A percentile compares a stretch with the other conserved stretches of the same genome.
These are phyloP conservation scores for Brachyistius frenatus DNA, from an alignment of 2,113 vertebrate species.

Conservation along the genomic window DNA sequence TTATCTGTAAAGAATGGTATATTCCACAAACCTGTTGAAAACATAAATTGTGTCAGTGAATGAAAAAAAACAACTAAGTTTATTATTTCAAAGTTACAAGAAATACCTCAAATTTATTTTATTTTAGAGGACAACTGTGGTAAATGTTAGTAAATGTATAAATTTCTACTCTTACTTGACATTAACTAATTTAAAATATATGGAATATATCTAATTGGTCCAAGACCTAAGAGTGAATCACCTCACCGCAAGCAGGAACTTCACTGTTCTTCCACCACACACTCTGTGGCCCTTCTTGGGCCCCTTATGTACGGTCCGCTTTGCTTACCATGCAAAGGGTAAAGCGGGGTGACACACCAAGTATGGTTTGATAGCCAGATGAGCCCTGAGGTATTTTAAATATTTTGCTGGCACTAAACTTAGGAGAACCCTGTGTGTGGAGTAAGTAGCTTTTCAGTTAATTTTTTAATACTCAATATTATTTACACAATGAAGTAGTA, in stretches of 20 bases:
- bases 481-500: background rate
- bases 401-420: constrained; percentile 30
- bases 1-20: constrained; percentile 26
- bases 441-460: background rate
- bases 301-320: constrained; percentile 54
- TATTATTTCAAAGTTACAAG: no score
- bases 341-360: constrained; percentile 25
- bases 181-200: background rate
- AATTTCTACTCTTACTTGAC: background rate
- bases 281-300: background rate
- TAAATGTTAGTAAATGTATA: no score
- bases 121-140: no score
- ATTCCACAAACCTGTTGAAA: constrained; percentile 51
- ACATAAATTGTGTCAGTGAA: background rate
- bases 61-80: background rate
- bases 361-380: constrained; percentile 41
- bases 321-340: constrained; percentile 60
- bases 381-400: constrained; percentile 16
- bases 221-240: background rate
- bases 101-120: no score
- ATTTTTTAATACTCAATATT: background rate
- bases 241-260: constrained; percentile 61
- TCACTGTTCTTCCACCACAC: constrained; percentile 50
- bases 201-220: background rate
- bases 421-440: background rate